phyloP scores from a whole-genome alignment of 1,140 invertebrate species.

The Zaprionus kolodkinae region DNA sequence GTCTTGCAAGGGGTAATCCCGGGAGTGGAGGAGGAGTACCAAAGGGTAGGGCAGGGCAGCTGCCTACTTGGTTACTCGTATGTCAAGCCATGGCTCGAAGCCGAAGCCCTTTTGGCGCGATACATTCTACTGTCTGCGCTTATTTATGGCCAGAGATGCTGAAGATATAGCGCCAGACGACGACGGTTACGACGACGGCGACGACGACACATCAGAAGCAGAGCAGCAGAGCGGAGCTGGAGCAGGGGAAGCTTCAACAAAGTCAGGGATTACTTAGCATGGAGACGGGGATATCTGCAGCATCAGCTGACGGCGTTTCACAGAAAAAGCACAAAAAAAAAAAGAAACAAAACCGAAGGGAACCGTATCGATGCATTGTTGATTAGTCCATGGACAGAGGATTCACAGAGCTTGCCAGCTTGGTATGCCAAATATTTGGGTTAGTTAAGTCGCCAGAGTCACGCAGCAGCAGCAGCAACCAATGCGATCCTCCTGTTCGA shows the following conservation, averaged over 20 bases:
- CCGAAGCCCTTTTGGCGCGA: constrained; percentile 48
- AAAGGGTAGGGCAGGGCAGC: neutral
- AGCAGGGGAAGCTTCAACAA: neutral
- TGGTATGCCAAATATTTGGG: constrained; percentile 43
- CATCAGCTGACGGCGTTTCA: constrained; percentile 69
- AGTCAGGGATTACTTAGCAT: constrained; percentile 17
- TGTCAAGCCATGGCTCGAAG: constrained; percentile 51
- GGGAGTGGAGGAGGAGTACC: neutral
- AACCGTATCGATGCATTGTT: constrained; percentile 67
- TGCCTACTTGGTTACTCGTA: constrained; percentile 52
- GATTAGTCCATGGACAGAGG: constrained; percentile 47
- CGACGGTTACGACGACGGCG: constrained; percentile 61
- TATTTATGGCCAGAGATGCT: constrained; percentile 80
- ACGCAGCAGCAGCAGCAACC: constrained; percentile 22
- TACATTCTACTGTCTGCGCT: constrained; percentile 77
- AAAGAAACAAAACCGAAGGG: neutral
- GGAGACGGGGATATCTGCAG: constrained; percentile 51
- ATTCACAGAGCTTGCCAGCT: neutral
- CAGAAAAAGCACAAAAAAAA: constrained; percentile 41
- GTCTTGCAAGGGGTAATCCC: constrained; percentile 6
- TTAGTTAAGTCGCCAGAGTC: constrained; percentile 45
- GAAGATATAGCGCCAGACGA: constrained; percentile 80
- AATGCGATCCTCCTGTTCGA: neutral
- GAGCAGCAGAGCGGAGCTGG: neutral
- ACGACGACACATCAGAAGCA: constrained; percentile 54